Percentiles rank a stretch among this genome's conserved stretches.
Evolutionary conservation across 2,113 vertebrate genomes (phyloP).

Genomic region (Tympanuchus pallidicinctus): DNA sequence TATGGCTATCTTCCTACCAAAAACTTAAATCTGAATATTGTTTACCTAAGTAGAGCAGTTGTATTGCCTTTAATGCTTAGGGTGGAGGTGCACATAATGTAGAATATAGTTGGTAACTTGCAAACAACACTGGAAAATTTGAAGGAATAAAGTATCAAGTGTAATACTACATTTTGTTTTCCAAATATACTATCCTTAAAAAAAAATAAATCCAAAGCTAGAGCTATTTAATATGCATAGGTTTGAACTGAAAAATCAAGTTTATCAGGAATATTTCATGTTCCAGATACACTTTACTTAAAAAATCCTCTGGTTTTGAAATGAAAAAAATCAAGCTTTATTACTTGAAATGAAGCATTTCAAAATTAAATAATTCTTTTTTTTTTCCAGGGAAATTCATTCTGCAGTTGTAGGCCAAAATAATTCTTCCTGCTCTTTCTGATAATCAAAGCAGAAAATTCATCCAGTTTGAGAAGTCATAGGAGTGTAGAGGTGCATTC

Average conservation of each 20-base stretch:
- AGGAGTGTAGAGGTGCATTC: background rate
- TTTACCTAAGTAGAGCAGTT: background rate
- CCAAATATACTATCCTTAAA: background rate
- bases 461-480: background rate
- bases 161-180: background rate
- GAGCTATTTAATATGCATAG: background rate
- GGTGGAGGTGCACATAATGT: background rate
- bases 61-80: background rate
- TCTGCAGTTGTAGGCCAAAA: background rate
- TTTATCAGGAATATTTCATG: background rate
- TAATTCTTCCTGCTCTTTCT: background rate
- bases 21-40: background rate
- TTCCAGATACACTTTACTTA: background rate
- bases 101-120: background rate
- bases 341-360: background rate
- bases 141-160: background rate
- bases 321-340: background rate
- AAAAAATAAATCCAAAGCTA: background rate
- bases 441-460: background rate
- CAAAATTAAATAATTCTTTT: background rate
- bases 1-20: background rate
- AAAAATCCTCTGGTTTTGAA: background rate
- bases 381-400: background rate
- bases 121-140: background rate
- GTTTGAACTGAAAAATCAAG: background rate